phyloP scores from a whole-genome alignment of 2,797 vertebrate genomes.

The Diglossa cyanea region DNA sequence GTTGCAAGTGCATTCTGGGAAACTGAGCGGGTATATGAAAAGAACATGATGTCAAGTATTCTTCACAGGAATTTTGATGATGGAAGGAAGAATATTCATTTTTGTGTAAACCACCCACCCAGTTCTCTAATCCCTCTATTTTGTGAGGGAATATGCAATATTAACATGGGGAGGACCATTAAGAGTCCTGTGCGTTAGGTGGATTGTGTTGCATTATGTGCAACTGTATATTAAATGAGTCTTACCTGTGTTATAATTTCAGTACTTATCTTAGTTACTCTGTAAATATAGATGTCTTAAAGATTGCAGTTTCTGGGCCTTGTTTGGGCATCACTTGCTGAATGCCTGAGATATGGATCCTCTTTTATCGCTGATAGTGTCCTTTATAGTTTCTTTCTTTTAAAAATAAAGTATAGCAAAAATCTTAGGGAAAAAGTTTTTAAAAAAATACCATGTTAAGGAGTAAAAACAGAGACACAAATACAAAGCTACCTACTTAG shows the following conservation, averaged over 20 bases:
- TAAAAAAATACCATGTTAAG: accelerated
- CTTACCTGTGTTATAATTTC: neutral
- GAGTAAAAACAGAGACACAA: neutral
- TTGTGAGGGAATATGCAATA: neutral
- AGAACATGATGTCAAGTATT: neutral
- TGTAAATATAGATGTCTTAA: neutral
- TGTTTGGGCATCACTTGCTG: neutral
- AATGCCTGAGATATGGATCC: neutral
- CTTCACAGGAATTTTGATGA: neutral
- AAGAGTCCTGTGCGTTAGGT: neutral
- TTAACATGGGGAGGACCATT: neutral
- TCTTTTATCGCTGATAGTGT: neutral
- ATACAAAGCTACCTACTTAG: neutral
- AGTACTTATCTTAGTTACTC: neutral
- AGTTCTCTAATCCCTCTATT: accelerated
- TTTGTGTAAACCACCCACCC: neutral
- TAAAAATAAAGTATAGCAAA: neutral
- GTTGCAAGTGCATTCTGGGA: neutral
- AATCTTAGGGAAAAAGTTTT: neutral
- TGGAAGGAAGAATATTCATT: neutral
- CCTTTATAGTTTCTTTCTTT: neutral
- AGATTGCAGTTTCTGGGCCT: neutral
- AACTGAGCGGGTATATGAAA: neutral
- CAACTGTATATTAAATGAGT: neutral
- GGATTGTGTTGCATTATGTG: neutral